Evolutionary conservation across 2,797 vertebrate species (phyloP).

Genomic region (Rousettus madagascariensis): DNA sequence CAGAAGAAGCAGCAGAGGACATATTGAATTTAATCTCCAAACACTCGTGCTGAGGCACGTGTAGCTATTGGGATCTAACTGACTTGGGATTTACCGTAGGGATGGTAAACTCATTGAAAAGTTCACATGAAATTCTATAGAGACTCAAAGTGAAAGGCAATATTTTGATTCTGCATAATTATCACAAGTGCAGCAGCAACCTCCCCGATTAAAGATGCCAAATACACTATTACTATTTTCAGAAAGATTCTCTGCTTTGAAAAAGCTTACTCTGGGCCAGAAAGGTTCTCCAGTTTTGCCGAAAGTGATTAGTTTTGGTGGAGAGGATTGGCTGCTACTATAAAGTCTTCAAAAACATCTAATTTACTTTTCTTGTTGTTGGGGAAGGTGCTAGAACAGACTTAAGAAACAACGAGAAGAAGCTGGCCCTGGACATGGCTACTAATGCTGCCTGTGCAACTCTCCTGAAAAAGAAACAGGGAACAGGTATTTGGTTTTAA

Average conservation of each 20-base stretch:
- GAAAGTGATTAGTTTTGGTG: background rate
- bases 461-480: slow-evolving; percentile 93
- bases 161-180: background rate
- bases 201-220: slow-evolving; percentile 24
- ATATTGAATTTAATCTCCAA: background rate
- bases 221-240: background rate
- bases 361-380: slow-evolving; percentile 59
- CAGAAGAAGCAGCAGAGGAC: background rate
- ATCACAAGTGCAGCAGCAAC: background rate
- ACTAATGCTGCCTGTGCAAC: slow-evolving; percentile 94
- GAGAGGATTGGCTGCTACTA: background rate
- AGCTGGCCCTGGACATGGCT: slow-evolving; percentile 96
- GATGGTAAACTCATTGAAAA: background rate
- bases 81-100: background rate
- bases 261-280: background rate
- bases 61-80: background rate
- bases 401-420: slow-evolving; percentile 96
- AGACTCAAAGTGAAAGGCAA: background rate
- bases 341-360: background rate
- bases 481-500: slow-evolving; percentile 78
- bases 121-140: background rate
- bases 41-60: background rate
- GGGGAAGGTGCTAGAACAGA: slow-evolving; percentile 92
- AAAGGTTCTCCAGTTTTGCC: background rate
- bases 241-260: background rate